These are phyloP conservation scores for Lamellibrachia satsuma DNA, from an alignment of 2,888 invertebrate species.

Conservation along the genomic window DNA sequence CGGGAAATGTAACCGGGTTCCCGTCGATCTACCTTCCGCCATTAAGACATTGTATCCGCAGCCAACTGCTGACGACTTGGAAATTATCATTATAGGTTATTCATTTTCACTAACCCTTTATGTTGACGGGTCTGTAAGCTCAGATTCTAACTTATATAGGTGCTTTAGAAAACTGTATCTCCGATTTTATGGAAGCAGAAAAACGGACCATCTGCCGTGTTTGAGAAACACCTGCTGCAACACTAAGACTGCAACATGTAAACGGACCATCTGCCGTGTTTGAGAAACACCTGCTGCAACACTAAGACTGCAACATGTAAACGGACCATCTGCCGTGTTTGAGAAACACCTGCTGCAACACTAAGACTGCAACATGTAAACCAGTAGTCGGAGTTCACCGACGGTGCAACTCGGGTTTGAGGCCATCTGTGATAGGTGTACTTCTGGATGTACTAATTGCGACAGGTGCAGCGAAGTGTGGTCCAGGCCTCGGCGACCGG, in stretches of 20 bases:
- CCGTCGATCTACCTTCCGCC: not conserved
- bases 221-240: slow-evolving; percentile 9
- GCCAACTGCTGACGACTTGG: not conserved
- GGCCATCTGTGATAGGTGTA: slow-evolving; percentile 12
- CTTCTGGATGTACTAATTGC: not conserved
- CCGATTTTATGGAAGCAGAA: not conserved
- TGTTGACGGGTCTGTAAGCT: not conserved
- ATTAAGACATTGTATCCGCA: not conserved
- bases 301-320: not conserved
- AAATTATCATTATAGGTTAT: not conserved
- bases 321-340: not conserved
- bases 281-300: not conserved
- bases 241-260: not conserved
- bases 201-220: not conserved
- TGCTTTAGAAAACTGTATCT: not conserved
- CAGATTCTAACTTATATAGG: not conserved
- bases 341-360: not conserved
- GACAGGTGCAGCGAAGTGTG: not conserved
- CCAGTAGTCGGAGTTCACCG: not conserved
- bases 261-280: not conserved
- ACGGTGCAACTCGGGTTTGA: not conserved
- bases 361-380: not conserved
- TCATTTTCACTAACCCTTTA: not conserved
- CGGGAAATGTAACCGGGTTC: too few relatives aligned
- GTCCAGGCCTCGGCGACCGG: not conserved